phyloP scores from a whole-genome alignment of 1,140 invertebrate genomes.

The Dendrolimus kikuchii region DNA sequence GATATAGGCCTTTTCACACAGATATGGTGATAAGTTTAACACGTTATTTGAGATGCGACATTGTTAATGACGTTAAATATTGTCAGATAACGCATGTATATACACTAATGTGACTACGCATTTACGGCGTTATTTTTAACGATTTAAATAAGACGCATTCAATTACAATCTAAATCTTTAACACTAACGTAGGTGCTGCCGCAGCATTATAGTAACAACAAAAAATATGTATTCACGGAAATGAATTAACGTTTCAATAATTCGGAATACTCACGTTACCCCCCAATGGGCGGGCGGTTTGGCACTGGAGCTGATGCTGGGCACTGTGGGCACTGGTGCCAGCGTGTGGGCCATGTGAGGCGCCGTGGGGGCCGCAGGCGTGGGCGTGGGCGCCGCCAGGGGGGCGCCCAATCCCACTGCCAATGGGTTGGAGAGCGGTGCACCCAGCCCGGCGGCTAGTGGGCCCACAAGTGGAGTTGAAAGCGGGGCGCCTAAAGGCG shows the following conservation, averaged over 20 bases:
- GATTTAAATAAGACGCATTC: no score
- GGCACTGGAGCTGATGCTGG: constrained; percentile 61
- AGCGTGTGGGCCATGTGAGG: constrained; percentile 47
- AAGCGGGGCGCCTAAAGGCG: constrained; percentile 24
- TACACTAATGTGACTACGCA: no score
- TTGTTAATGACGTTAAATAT: no score
- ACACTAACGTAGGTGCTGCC: no score
- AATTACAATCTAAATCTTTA: no score
- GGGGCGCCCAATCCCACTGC: constrained; percentile 28
- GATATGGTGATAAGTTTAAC: no score
- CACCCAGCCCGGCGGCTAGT: constrained; percentile 23
- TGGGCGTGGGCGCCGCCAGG: constrained; percentile 49
- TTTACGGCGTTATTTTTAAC: no score
- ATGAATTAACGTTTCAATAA: neutral
- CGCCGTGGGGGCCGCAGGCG: constrained; percentile 45
- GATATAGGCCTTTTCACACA: no score
- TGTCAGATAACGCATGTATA: no score
- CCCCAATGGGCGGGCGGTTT: constrained; percentile 69
- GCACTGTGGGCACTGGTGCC: constrained; percentile 60
- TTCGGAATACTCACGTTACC: constrained; percentile 55
- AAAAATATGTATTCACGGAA: no score
- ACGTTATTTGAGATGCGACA: no score
- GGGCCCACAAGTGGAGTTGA: constrained; percentile 28
- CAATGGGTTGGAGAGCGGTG: constrained; percentile 29
- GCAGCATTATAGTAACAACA: no score